Evolutionary conservation across 1,140 invertebrate genomes (phyloP), one percentile per base, ranked within the genome.

Genomic region (Chelonus insularis): DNA sequence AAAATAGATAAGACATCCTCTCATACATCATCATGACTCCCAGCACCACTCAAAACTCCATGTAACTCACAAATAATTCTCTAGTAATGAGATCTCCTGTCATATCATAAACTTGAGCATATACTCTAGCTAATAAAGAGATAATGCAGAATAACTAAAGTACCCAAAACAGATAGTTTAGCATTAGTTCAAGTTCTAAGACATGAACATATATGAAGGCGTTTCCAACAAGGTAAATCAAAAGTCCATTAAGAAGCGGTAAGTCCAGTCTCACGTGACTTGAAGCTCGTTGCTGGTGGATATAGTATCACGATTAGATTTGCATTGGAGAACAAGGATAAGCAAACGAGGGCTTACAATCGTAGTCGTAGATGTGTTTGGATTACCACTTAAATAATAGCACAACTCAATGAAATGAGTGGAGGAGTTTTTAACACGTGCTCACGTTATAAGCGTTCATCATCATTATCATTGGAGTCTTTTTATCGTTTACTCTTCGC

Each of bases 371-470:
- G 23, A 48, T 12, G n/a, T 34, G 25, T 16, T 36, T 39, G 47
- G 57, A 59, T 39, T 51, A 57, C 52, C 11, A 5, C 25, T 12
- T 43, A 39, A 56, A 29, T 32, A 60, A 50, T 52, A 18, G 57
- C 41, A 43, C 37, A 69, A 60, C 61, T 68, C 69, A 74, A 71
- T 73, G 64, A 64, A 73, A 72, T 73, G 75, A 76, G 72, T 76
- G 72, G 68, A 74, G 74, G 74, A 74, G 72, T 75, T 76, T 73
- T 75, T 74, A 76, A 73, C 73, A 74, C 73, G 72, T 74, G 72
- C 72, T 73, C 59, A 68, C 54, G 66, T 66, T 72, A 74, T 74
- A 57, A 64, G 66, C 62, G 69, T 65, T 67, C 59, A 62, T 57
- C 62, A 55, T 55, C 52, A 55, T 55, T 55, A 55, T 55, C 52